These are phyloP conservation scores for Diplolepis rosae DNA, from an alignment of 2,888 invertebrate species.

Conservation along the genomic window DNA sequence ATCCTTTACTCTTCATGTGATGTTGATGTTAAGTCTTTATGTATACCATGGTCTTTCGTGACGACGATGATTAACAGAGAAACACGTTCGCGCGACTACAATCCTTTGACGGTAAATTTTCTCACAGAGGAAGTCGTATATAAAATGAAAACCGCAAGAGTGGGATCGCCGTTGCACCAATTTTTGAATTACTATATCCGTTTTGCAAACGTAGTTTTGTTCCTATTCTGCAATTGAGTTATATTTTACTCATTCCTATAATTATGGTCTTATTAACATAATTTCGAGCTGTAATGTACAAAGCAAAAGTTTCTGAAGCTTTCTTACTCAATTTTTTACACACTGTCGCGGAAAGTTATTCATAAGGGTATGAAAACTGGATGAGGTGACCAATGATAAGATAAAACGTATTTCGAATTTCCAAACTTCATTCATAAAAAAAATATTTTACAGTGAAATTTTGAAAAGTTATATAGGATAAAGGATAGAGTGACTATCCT, in stretches of 20 bases:
- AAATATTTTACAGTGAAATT: too few relatives aligned
- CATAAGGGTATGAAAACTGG: too few relatives aligned
- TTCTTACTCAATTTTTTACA: too few relatives aligned
- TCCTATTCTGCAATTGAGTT: slow-evolving; percentile 2
- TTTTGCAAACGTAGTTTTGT: background rate
- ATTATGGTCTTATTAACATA: too few relatives aligned
- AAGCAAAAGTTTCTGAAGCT: too few relatives aligned
- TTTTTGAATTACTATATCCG: slow-evolving; percentile 2
- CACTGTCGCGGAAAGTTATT: too few relatives aligned
- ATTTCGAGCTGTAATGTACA: too few relatives aligned
- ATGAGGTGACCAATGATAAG: too few relatives aligned
- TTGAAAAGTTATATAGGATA: too few relatives aligned
- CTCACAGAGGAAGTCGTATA: slow-evolving; percentile 7
- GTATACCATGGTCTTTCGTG: background rate
- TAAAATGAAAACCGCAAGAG: slow-evolving; percentile 22
- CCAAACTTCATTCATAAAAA: too few relatives aligned
- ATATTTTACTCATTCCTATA: background rate
- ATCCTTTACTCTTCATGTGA: background rate
- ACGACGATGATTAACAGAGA: slow-evolving; percentile 22
- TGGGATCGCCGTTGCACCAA: slow-evolving; percentile 3
- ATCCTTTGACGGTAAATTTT: slow-evolving; percentile 9
- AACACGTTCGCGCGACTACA: slow-evolving; percentile 4
- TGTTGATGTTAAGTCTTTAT: background rate
- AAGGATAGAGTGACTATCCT: too few relatives aligned
- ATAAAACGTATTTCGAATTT: too few relatives aligned